Evolutionary conservation across 2,888 invertebrate genomes (phyloP).

Genomic region (Biston stratarius): DNA sequence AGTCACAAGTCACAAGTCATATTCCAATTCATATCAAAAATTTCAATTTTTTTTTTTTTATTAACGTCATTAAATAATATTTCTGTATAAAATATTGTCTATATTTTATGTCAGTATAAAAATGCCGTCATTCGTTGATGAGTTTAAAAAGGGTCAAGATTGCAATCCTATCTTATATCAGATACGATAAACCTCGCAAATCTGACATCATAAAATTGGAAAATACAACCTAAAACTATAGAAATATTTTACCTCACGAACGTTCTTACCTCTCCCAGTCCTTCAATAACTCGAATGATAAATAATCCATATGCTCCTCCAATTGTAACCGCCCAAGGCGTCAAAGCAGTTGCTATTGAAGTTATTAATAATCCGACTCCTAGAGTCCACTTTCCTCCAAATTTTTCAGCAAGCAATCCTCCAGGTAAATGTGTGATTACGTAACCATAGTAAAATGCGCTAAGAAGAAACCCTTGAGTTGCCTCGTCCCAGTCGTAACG

Average conservation of each 20-base stretch:
- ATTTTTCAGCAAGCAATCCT: conserved; percentile 92
- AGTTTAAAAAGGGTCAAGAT: not conserved
- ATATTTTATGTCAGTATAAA: not conserved
- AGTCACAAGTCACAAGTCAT: too few relatives aligned
- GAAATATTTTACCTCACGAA: not conserved
- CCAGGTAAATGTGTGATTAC: conserved; percentile 94
- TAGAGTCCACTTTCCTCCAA: conserved; percentile 94
- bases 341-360: conserved; percentile 91
- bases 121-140: not conserved
- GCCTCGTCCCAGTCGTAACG: conserved; percentile 89
- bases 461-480: conserved; percentile 91
- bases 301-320: conserved; percentile 86
- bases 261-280: conserved; percentile 88
- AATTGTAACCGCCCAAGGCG: conserved; percentile 89
- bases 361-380: conserved; percentile 92
- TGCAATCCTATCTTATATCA: not conserved
- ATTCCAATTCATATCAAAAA: too few relatives aligned
- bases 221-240: not conserved
- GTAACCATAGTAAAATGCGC: conserved; percentile 95
- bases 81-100: too few relatives aligned
- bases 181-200: not conserved
- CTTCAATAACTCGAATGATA: conserved; percentile 81
- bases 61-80: too few relatives aligned
- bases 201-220: not conserved
- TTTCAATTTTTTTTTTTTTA: too few relatives aligned